Conservation (phyloP, 2,888 invertebrate genomes). For the Drosophila demipolita region DNA sequence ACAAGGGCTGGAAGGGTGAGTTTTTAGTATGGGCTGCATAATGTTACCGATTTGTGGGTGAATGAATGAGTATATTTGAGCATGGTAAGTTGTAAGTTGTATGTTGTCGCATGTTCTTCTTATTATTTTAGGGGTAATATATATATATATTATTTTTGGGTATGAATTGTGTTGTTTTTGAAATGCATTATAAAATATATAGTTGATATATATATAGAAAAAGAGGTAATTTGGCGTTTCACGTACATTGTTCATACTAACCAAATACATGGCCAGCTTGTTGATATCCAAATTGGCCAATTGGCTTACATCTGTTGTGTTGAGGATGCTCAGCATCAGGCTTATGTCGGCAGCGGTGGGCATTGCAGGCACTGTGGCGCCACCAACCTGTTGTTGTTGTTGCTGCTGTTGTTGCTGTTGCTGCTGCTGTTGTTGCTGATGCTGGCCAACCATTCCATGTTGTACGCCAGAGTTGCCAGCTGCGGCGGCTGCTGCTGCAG, state of each 20-base stretch:
- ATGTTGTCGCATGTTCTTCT: not conserved
- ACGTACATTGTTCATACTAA: conserved; percentile 86
- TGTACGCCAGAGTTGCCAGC: conserved; percentile 42
- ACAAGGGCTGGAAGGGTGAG: conserved; percentile 24
- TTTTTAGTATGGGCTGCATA: conserved; percentile 27
- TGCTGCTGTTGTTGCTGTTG: conserved; percentile 71
- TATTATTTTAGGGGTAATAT: conserved; percentile 7
- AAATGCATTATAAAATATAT: conserved; percentile 10
- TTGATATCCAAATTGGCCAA: conserved; percentile 91
- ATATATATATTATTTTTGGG: conserved; percentile 7
- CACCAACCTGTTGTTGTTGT: conserved; percentile 63
- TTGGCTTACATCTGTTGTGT: conserved; percentile 86
- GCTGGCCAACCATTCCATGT: conserved; percentile 57
- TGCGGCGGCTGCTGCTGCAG: conserved; percentile 71
- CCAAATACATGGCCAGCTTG: conserved; percentile 91
- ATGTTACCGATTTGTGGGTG: conserved; percentile 26
- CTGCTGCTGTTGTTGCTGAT: conserved; percentile 69
- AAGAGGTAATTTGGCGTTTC: conserved; percentile 49
- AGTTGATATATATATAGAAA: not conserved
- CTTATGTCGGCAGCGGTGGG: conserved; percentile 85
- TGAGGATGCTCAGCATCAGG: conserved; percentile 85
- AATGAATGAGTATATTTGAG: conserved; percentile 6
- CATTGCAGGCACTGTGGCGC: conserved; percentile 80
- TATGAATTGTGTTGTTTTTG: conserved; percentile 10
- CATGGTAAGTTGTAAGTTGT: conserved; percentile 5